A percentile compares a stretch with the other conserved stretches of the same genome.
These are phyloP conservation scores for Seriola aureovittata DNA, from an alignment of 2,113 vertebrate species.

Conservation along the genomic window DNA sequence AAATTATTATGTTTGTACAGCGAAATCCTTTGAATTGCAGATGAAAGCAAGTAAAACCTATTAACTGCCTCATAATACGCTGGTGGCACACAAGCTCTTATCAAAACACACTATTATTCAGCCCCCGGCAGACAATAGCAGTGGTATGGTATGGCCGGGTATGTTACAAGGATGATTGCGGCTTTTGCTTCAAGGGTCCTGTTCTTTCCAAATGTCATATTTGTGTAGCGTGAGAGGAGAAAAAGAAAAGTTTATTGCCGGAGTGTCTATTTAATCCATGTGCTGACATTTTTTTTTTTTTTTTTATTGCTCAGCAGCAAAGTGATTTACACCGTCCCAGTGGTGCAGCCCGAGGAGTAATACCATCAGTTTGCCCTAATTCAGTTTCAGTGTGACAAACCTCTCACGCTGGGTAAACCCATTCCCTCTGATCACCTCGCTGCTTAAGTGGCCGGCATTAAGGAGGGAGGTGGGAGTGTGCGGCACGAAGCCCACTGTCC, in stretches of 20 bases:
- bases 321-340: constrained; percentile 71
- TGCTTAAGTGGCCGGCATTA: constrained; percentile 44
- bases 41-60: constrained; percentile 71
- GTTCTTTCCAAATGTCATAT: constrained; percentile 77
- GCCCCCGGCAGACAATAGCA: constrained; percentile 49
- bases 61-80: constrained; percentile 64
- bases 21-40: constrained; percentile 71
- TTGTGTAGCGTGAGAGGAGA: constrained; percentile 54
- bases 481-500: constrained; percentile 12
- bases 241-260: constrained; percentile 63
- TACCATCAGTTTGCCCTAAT: constrained; percentile 72
- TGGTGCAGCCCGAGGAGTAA: constrained; percentile 62
- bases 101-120: constrained; percentile 60
- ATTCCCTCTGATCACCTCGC: constrained; percentile 59
- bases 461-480: constrained; percentile 11
- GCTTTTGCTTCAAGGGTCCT: constrained; percentile 62
- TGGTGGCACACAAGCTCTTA: constrained; percentile 57
- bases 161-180: constrained; percentile 64
- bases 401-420: constrained; percentile 55
- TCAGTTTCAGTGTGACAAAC: constrained; percentile 78
- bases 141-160: constrained; percentile 38
- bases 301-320: constrained; percentile 70
- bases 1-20: constrained; percentile 64
- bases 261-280: constrained; percentile 66
- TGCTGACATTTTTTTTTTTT: constrained; percentile 70